Evolutionary conservation across 2,113 vertebrate species (phyloP).

Genomic region (Struthio camelus): DNA sequence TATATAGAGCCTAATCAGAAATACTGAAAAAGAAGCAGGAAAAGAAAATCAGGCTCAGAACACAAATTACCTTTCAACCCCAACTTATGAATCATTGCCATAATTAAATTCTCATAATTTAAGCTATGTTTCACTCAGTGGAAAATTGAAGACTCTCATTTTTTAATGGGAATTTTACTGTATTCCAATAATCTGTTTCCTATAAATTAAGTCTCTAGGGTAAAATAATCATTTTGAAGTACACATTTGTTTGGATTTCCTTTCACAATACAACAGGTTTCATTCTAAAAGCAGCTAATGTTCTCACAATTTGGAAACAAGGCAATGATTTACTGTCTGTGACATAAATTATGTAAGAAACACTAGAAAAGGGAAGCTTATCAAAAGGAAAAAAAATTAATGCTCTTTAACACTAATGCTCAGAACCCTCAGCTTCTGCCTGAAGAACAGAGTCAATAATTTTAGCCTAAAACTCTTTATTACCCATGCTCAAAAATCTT

Average conservation of each 20-base stretch:
- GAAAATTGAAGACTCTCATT: constrained; percentile 44
- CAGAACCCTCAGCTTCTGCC: neutral
- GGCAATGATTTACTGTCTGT: constrained; percentile 15
- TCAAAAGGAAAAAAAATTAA: neutral
- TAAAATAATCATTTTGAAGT: constrained; percentile 8
- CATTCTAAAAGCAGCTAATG: constrained; percentile 1
- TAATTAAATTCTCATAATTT: constrained; percentile 54
- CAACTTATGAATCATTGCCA: neutral
- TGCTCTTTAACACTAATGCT: neutral
- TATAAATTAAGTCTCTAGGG: constrained; percentile 30
- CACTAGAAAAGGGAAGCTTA: neutral
- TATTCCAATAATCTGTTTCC: constrained; percentile 17
- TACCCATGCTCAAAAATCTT: neutral
- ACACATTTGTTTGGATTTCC: constrained; percentile 46
- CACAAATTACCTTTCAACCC: constrained; percentile 8
- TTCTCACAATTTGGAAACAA: constrained; percentile 30
- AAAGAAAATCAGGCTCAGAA: neutral
- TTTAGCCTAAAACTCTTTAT: neutral
- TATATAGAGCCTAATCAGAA: neutral
- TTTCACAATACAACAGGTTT: constrained; percentile 22
- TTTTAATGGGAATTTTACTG: constrained; percentile 29
- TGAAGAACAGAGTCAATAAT: neutral
- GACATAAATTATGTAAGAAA: constrained; percentile 38
- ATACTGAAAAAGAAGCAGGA: neutral
- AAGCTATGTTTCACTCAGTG: constrained; percentile 21